Evolutionary conservation across 2,888 invertebrate genomes (phyloP).

Genomic region (Eristalis pertinax): DNA sequence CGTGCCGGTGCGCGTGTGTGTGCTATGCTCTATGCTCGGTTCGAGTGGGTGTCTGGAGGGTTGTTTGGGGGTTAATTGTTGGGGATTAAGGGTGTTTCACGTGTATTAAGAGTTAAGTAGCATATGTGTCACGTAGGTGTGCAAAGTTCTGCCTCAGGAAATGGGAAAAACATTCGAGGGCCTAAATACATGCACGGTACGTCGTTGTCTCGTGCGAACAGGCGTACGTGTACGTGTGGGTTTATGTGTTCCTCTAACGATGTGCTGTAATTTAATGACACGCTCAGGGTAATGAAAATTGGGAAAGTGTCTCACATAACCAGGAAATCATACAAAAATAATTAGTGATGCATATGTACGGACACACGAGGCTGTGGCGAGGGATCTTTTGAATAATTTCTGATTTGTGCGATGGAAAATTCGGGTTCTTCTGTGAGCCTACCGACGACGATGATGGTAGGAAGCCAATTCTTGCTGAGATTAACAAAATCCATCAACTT

Average conservation of each 20-base stretch:
- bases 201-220: background rate
- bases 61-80: constrained; percentile 54
- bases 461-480: too few relatives aligned
- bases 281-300: background rate
- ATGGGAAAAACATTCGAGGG: constrained; percentile 2
- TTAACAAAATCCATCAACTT: too few relatives aligned
- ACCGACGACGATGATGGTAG: too few relatives aligned
- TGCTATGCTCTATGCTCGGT: background rate
- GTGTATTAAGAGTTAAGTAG: constrained; percentile 32
- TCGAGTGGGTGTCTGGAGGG: constrained; percentile 14
- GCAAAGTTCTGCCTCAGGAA: constrained; percentile 8
- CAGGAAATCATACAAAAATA: background rate
- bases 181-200: background rate
- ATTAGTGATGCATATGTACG: background rate
- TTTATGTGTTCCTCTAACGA: background rate
- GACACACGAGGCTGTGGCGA: background rate
- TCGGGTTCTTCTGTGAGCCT: too few relatives aligned
- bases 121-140: constrained; percentile 35
- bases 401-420: background rate
- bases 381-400: background rate
- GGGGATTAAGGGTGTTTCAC: constrained; percentile 41
- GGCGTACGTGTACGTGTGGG: background rate
- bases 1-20: background rate
- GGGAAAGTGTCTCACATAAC: background rate
- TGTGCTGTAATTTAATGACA: background rate